Percentiles rank a stretch among this genome's conserved stretches.
These are phyloP conservation scores for Leptoclinus maculatus DNA, from an alignment of 2,797 vertebrate genomes.

Conservation along the genomic window DNA sequence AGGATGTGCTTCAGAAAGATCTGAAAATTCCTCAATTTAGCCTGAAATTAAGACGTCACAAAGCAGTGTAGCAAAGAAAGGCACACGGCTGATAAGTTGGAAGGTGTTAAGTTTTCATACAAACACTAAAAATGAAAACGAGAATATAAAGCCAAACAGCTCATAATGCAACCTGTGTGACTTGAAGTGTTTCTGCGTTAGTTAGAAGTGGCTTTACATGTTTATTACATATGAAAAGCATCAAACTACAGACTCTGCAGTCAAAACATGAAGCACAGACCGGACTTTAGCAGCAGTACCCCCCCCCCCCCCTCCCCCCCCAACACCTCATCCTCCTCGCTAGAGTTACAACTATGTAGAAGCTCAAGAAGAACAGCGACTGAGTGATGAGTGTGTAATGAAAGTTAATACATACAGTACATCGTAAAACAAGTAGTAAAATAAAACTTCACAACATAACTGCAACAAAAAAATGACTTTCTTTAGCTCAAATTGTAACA, in stretches of 20 bases:
- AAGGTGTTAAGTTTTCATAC: conserved; percentile 22
- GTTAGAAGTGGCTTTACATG: conserved; percentile 24
- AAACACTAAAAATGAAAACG: conserved; percentile 1
- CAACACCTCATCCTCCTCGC: neutral
- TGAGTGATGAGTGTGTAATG: conserved; percentile 36
- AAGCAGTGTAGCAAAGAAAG: conserved; percentile 3
- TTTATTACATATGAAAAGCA: conserved; percentile 38
- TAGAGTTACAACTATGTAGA: conserved; percentile 31
- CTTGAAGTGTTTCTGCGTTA: conserved; percentile 12
- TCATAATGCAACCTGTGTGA: conserved; percentile 7
- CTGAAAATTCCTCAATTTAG: conserved; percentile 26
- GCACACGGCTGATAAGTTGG: neutral
- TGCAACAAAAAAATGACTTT: conserved; percentile 54
- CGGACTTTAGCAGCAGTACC: conserved; percentile 57
- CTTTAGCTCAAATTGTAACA: conserved; percentile 62
- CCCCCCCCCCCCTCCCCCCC: neutral
- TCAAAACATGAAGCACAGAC: conserved; percentile 36
- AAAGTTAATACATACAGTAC: conserved; percentile 55
- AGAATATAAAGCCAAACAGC: conserved; percentile 16
- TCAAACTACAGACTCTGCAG: conserved; percentile 35
- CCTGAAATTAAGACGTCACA: conserved; percentile 20
- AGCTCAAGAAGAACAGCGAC: conserved; percentile 49
- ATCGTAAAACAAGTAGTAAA: conserved; percentile 57
- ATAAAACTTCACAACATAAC: conserved; percentile 65
- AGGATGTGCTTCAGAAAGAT: conserved; percentile 11